Evolutionary conservation across 1,140 invertebrate species (phyloP).

Genomic region (Euura saliciscinereae): DNA sequence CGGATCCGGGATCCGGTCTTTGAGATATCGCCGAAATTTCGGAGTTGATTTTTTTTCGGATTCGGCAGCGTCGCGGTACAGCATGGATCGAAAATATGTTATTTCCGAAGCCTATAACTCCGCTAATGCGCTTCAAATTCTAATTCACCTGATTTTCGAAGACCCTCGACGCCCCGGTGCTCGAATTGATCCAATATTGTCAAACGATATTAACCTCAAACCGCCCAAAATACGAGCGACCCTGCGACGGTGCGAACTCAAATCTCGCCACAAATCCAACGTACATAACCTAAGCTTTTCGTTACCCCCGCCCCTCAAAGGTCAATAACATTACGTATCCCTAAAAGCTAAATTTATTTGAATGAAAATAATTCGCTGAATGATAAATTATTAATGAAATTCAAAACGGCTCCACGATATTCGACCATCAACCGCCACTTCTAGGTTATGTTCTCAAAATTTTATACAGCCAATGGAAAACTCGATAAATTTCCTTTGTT

Average conservation of each 20-base stretch:
- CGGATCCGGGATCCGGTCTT: neutral
- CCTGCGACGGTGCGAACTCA: neutral
- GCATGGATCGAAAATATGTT: slow-evolving; percentile 13
- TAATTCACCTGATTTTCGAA: neutral
- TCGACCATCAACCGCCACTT: neutral
- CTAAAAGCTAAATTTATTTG: slow-evolving; percentile 9
- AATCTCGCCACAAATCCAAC: slow-evolving; percentile 20
- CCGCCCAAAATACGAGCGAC: neutral
- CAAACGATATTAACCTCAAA: neutral
- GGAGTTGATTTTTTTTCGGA: slow-evolving; percentile 15
- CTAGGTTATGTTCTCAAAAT: neutral
- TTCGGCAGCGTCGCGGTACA: slow-evolving; percentile 33
- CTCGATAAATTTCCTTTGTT: too few relatives aligned
- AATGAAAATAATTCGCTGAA: too few relatives aligned
- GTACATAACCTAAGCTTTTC: slow-evolving; percentile 34
- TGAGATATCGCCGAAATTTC: slow-evolving; percentile 31
- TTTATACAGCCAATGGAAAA: too few relatives aligned
- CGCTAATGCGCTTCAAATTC: neutral
- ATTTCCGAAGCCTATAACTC: neutral
- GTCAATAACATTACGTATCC: slow-evolving; percentile 34
- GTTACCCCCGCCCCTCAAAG: slow-evolving; percentile 27
- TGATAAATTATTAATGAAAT: neutral
- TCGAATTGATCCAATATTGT: neutral
- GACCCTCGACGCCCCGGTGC: neutral
- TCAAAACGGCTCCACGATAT: neutral